phyloP scores from a whole-genome alignment of 2,113 vertebrate species.

The Desmodus rotundus region DNA sequence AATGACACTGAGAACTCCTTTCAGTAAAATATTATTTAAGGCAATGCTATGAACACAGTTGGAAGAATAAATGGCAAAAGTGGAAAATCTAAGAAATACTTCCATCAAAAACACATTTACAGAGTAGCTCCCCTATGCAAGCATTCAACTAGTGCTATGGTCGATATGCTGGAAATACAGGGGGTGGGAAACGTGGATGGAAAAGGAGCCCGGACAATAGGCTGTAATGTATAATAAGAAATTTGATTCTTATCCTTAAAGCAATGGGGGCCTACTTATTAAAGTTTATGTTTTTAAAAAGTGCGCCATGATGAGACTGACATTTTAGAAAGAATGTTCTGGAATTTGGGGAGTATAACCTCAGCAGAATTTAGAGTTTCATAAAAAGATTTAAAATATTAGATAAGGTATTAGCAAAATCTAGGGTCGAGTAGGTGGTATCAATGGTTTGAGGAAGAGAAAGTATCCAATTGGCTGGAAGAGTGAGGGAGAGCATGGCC shows the following conservation, averaged over 20 bases:
- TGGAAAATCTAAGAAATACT: neutral
- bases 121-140: neutral
- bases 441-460: neutral
- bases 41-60: neutral
- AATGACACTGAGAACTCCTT: neutral
- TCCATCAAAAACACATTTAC: neutral
- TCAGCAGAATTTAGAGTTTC: neutral
- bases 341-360: neutral
- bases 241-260: neutral
- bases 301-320: neutral
- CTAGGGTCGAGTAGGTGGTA: neutral
- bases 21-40: neutral
- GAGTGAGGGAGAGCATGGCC: neutral
- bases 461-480: neutral
- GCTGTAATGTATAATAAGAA: neutral
- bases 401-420: neutral
- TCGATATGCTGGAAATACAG: neutral
- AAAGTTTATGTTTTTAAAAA: neutral
- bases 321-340: neutral
- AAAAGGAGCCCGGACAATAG: neutral
- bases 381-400: neutral
- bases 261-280: neutral
- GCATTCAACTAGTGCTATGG: neutral
- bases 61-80: neutral
- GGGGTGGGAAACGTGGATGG: neutral